Evolutionary conservation across 53 echinoderm and acorn worm species (phyloP).

Genomic region (Mesocentrotus franciscanus): DNA sequence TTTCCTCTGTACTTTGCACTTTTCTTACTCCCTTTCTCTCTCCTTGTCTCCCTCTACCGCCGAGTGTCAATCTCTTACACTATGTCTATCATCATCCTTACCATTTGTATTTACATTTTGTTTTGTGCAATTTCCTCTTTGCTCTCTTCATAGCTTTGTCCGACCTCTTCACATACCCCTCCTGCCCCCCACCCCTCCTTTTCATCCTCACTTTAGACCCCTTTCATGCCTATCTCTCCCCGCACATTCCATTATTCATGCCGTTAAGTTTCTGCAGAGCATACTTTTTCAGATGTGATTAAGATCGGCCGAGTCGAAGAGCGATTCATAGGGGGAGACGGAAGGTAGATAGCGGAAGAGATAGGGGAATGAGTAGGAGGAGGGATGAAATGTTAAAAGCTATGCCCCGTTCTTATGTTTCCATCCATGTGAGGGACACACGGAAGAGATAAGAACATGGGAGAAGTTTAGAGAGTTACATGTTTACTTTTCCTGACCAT

Average conservation of each 20-base stretch:
- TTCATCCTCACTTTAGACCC: not conserved
- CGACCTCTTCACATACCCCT: not conserved
- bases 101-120: not conserved
- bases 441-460: not conserved
- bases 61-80: too few relatives aligned
- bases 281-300: not conserved
- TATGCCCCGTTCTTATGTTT: constrained; percentile 11
- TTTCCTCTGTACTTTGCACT: too few relatives aligned
- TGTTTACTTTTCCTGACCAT: not conserved
- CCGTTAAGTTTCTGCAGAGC: not conserved
- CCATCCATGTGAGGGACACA: not conserved
- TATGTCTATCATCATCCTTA: not conserved
- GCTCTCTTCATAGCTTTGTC: not conserved
- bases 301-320: constrained; percentile 5
- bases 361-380: constrained; percentile 24
- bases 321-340: not conserved
- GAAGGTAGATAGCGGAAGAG: constrained; percentile 7
- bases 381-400: constrained; percentile 40
- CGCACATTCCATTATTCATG: not conserved
- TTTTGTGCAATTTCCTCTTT: not conserved
- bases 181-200: not conserved
- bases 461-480: not conserved
- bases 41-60: not conserved
- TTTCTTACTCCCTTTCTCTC: not conserved
- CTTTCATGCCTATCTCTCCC: not conserved